These are phyloP conservation scores for Wasmannia auropunctata DNA, from an alignment of 1,140 invertebrate species.

Conservation along the genomic window DNA sequence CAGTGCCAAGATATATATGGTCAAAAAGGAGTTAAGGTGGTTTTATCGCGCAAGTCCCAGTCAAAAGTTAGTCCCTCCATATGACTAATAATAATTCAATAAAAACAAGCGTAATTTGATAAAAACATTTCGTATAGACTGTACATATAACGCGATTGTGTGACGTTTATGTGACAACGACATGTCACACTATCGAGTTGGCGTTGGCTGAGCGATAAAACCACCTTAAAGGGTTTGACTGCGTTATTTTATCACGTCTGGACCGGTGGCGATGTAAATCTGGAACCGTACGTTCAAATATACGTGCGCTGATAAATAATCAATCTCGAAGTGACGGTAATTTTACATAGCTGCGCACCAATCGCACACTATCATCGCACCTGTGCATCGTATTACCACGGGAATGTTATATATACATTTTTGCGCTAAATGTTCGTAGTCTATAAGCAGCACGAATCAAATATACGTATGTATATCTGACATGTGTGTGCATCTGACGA, in stretches of 20 bases:
- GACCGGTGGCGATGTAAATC: neutral
- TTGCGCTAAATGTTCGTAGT: conserved; percentile 63
- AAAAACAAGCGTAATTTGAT: too few species aligned
- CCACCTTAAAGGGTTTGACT: neutral
- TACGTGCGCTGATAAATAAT: neutral
- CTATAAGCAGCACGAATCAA: conserved; percentile 64
- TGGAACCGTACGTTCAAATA: neutral
- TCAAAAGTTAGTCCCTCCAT: too few species aligned
- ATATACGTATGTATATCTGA: conserved; percentile 68
- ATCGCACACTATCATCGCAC: neutral
- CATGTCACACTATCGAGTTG: too few species aligned
- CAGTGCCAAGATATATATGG: neutral
- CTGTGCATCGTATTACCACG: conserved; percentile 15
- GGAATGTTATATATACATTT: conserved; percentile 39
- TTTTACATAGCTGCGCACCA: conserved; percentile 8
- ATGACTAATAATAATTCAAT: too few species aligned
- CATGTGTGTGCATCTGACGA: conserved; percentile 13
- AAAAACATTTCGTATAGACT: too few species aligned
- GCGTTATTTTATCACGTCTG: neutral
- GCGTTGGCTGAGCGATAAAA: too few species aligned
- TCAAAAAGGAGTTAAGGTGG: conserved; percentile 1
- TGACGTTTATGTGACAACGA: too few species aligned
- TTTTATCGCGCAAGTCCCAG: too few species aligned
- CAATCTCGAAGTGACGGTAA: neutral
- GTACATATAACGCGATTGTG: too few species aligned